A percentile compares a stretch with the other conserved stretches of the same genome.
phyloP scores from a whole-genome alignment of 2,797 vertebrate genomes.

The Cottoperca gobio region DNA sequence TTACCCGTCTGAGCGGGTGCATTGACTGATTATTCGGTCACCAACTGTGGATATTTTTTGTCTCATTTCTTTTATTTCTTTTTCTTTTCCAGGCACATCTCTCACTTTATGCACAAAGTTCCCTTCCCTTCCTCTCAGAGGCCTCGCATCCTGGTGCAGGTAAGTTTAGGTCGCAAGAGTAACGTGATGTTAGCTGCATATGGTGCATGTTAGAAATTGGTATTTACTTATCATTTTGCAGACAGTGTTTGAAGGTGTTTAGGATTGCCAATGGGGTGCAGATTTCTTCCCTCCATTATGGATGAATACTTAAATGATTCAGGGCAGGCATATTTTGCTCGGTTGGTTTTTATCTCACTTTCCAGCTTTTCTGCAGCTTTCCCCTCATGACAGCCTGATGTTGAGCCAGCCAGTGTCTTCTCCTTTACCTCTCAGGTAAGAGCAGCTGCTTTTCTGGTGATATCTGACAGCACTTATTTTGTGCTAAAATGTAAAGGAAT shows the following conservation, averaged over 20 bases:
- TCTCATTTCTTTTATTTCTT: conserved; percentile 31
- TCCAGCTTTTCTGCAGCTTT: conserved; percentile 85
- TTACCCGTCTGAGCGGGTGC: not conserved
- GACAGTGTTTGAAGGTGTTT: conserved; percentile 10
- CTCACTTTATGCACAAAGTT: conserved; percentile 99
- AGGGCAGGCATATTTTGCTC: conserved; percentile 9
- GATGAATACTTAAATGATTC: conserved; percentile 39
- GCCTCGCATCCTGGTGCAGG: conserved; percentile 97
- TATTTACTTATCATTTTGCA: not conserved
- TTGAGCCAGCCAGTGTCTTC: conserved; percentile 97
- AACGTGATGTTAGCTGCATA: not conserved
- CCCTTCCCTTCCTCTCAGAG: conserved; percentile 97
- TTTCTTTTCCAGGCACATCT: conserved; percentile 90
- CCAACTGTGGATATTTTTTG: conserved; percentile 53
- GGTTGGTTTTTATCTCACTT: conserved; percentile 43
- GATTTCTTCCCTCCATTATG: conserved; percentile 37
- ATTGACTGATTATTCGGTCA: conserved; percentile 25
- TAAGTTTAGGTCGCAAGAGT: conserved; percentile 66
- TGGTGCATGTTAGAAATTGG: not conserved
- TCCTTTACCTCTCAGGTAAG: conserved; percentile 94
- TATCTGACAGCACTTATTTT: not conserved
- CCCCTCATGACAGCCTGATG: conserved; percentile 97
- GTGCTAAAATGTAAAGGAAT: not conserved
- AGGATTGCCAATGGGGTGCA: conserved; percentile 16
- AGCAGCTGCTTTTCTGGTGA: conserved; percentile 1